Evolutionary conservation across 2,797 vertebrate species (phyloP).

Genomic region (Eulemur mongoz): DNA sequence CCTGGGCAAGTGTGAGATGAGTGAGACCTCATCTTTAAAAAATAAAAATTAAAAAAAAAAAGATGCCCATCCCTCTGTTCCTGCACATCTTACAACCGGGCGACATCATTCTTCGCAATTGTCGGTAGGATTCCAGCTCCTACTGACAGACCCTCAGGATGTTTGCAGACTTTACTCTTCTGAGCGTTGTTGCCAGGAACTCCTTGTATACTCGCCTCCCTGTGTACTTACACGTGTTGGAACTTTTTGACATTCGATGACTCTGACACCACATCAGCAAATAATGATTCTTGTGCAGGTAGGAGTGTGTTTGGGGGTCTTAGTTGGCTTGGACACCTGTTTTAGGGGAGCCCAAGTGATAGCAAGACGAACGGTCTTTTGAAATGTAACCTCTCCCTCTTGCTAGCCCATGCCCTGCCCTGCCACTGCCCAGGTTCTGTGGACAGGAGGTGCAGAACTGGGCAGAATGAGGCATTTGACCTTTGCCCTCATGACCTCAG

Average conservation of each 20-base stretch:
- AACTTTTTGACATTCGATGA: not conserved
- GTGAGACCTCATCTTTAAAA: not conserved
- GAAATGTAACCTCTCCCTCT: not conserved
- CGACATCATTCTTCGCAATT: accelerated
- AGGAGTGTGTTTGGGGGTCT: not conserved
- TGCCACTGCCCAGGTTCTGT: not conserved
- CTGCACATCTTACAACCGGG: not conserved
- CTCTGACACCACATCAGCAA: not conserved
- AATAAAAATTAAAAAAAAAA: not conserved
- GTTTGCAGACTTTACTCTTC: not conserved
- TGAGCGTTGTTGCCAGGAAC: not conserved
- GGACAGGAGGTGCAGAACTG: not conserved
- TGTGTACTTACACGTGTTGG: accelerated
- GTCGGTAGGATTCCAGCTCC: accelerated
- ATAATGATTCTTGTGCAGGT: no score
- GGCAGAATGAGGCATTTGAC: not conserved
- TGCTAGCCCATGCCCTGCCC: not conserved
- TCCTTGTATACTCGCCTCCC: not conserved
- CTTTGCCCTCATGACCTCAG: not conserved
- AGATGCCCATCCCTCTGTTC: not conserved
- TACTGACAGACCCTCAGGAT: not conserved
- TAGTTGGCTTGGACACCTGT: not conserved
- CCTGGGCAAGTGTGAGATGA: not conserved
- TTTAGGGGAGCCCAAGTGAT: not conserved
- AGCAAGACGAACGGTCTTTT: not conserved